Evolutionary conservation across 2,888 invertebrate genomes (phyloP).

Genomic region (Pachliopta kotzebuea): DNA sequence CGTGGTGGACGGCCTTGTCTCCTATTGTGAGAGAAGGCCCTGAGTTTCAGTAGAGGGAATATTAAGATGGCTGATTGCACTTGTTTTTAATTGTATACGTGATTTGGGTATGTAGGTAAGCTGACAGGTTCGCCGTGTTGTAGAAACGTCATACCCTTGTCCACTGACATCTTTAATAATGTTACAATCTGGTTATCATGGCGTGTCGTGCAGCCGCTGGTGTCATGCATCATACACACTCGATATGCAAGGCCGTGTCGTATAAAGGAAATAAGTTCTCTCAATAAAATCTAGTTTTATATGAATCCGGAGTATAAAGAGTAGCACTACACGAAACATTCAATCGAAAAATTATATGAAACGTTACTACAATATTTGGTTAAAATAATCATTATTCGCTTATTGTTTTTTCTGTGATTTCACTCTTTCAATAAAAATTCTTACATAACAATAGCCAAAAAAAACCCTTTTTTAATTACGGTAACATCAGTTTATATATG

Average conservation of each 20-base stretch:
- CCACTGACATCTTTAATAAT: conserved; percentile 25
- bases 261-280: conserved; percentile 28
- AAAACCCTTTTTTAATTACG: too few relatives aligned
- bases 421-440: neutral
- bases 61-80: too few relatives aligned
- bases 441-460: neutral
- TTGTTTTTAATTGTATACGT: too few relatives aligned
- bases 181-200: conserved; percentile 12
- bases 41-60: too few relatives aligned
- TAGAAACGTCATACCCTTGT: conserved; percentile 16
- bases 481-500: too few relatives aligned
- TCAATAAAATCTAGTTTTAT: conserved; percentile 31
- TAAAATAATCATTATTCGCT: neutral
- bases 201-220: conserved; percentile 10
- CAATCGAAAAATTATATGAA: neutral
- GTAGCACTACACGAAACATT: conserved; percentile 10
- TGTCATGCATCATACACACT: conserved; percentile 25
- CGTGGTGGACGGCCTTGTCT: too few relatives aligned
- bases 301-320: conserved; percentile 21
- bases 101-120: neutral
- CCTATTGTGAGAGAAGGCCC: too few relatives aligned
- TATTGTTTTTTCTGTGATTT: neutral
- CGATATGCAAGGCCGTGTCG: conserved; percentile 28
- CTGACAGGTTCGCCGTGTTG: conserved; percentile 1
- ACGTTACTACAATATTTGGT: neutral